A percentile compares a stretch with the other conserved stretches of the same genome.
phyloP scores from a whole-genome alignment of 1,140 invertebrate species.

The Drosophila rufa region DNA sequence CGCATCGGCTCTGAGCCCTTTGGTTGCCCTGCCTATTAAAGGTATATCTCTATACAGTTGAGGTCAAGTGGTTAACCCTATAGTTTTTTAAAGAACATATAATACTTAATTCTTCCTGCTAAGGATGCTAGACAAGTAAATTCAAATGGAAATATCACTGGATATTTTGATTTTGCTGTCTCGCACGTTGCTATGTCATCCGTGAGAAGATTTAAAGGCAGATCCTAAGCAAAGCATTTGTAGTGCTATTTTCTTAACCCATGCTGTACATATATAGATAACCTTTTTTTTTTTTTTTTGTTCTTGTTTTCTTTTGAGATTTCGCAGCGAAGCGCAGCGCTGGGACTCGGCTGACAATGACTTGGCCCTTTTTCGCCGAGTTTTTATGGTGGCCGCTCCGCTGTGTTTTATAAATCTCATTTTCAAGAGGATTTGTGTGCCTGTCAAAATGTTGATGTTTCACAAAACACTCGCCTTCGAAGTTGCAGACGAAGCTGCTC shows the following conservation, averaged over 20 bases:
- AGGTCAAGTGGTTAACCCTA: neutral
- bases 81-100: neutral
- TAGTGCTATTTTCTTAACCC: conserved; percentile 5
- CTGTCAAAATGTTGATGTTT: conserved; percentile 84
- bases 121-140: too few species aligned
- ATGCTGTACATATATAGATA: conserved; percentile 15
- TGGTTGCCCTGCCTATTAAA: neutral
- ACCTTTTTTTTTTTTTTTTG: conserved; percentile 38
- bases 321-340: conserved; percentile 78
- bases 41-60: neutral
- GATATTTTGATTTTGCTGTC: too few species aligned
- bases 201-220: too few species aligned
- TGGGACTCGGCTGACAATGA: conserved; percentile 65
- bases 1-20: conserved; percentile 19
- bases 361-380: conserved; percentile 68
- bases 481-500: conserved; percentile 41
- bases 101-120: too few species aligned
- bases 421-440: conserved; percentile 82
- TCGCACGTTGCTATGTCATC: too few species aligned
- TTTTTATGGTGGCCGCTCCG: conserved; percentile 43
- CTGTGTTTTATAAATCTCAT: conserved; percentile 82
- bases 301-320: conserved; percentile 76
- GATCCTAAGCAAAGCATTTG: too few species aligned
- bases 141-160: too few species aligned
- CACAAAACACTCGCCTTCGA: conserved; percentile 75